A percentile compares a stretch with the other conserved stretches of the same genome.
Evolutionary conservation across 1,140 invertebrate genomes (phyloP).

Genomic region (Cyphomyrmex costatus): DNA sequence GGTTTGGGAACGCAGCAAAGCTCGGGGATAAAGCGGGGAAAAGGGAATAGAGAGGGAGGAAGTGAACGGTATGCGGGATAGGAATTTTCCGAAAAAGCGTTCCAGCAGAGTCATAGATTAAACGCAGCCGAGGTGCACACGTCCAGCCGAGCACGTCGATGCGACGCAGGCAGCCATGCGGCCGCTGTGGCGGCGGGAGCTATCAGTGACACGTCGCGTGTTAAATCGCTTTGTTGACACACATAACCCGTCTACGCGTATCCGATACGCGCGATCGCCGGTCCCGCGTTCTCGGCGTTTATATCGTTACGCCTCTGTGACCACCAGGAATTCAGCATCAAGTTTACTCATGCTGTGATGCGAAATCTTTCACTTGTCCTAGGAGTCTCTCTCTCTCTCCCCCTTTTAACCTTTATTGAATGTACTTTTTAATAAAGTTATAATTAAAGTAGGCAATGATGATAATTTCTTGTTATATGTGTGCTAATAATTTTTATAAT

Average conservation of each 20-base stretch:
- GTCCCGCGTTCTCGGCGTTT: constrained; percentile 47
- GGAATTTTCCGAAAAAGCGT: constrained; percentile 85
- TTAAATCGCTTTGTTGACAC: constrained; percentile 85
- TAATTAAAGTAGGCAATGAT: neutral
- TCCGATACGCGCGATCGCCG: constrained; percentile 78
- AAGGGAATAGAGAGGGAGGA: neutral
- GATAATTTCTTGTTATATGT: neutral
- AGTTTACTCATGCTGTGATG: constrained; percentile 24
- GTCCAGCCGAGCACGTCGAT: constrained; percentile 74
- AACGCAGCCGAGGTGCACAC: constrained; percentile 82
- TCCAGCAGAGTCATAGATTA: constrained; percentile 82
- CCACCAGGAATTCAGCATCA: constrained; percentile 64
- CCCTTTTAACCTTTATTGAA: neutral
- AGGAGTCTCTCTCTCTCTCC: neutral
- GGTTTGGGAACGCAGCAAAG: neutral
- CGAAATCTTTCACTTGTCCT: neutral
- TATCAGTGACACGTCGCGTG: constrained; percentile 84
- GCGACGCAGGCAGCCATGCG: constrained; percentile 71
- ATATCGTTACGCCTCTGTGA: constrained; percentile 57
- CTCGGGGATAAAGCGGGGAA: neutral
- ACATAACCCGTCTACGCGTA: constrained; percentile 82
- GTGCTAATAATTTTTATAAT: neutral
- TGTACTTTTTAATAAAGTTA: neutral
- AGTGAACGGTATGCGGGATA: constrained; percentile 48
- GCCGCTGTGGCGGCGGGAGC: constrained; percentile 74